Evolutionary conservation across 2,113 vertebrate species (phyloP).

Genomic region (Stomatorhinus ivindoensis): DNA sequence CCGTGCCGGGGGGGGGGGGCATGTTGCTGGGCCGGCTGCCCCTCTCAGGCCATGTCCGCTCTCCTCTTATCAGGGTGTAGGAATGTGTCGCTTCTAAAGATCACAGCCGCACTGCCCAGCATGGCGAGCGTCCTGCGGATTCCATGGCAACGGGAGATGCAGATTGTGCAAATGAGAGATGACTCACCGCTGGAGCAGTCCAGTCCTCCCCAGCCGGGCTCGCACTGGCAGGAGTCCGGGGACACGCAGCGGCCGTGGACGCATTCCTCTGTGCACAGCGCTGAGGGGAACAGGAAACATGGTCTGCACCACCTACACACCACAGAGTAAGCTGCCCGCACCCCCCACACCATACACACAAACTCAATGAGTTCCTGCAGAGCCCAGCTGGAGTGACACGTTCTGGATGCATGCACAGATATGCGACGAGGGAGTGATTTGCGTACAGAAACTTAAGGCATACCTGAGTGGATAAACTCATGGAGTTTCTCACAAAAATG

Average conservation of each 20-base stretch:
- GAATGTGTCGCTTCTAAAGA: neutral
- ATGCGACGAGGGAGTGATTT: neutral
- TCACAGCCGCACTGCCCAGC: neutral
- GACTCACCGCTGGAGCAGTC: conserved; percentile 98
- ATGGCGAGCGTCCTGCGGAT: neutral
- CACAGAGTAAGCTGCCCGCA: neutral
- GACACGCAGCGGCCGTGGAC: conserved; percentile 90
- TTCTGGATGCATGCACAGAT: neutral
- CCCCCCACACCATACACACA: neutral
- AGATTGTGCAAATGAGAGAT: conserved; percentile 18
- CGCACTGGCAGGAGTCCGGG: conserved; percentile 94
- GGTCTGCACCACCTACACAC: conserved; percentile 3
- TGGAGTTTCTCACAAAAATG: neutral
- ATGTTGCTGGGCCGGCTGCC: neutral
- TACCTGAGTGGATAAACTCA: neutral
- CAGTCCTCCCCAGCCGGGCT: conserved; percentile 93
- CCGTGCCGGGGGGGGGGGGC: neutral
- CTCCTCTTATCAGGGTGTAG: neutral
- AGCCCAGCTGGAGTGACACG: neutral
- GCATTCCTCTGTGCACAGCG: conserved; percentile 91
- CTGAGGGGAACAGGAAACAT: conserved; percentile 53
- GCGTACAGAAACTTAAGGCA: neutral
- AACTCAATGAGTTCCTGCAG: neutral
- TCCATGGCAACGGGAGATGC: neutral
- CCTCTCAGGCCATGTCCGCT: neutral